phyloP scores from a whole-genome alignment of 2,888 invertebrate species.

The Ommatoiulus sabulosus region DNA sequence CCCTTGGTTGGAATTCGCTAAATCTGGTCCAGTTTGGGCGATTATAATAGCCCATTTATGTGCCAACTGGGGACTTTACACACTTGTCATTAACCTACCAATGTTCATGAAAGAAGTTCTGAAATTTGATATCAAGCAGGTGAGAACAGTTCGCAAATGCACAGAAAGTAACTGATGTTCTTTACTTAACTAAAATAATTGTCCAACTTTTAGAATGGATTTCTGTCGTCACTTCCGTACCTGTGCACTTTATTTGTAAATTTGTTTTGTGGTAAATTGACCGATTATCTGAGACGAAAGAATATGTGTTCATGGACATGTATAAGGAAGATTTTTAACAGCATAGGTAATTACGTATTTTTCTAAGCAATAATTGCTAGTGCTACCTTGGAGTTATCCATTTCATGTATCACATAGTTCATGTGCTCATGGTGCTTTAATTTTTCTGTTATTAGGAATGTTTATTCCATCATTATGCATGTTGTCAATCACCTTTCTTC shows the following conservation, averaged over 20 bases:
- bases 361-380: slow-evolving; percentile 39
- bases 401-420: not conserved
- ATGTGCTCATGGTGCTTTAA: not conserved
- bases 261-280: slow-evolving; percentile 64
- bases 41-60: slow-evolving; percentile 70
- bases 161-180: not conserved
- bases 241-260: slow-evolving; percentile 64
- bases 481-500: slow-evolving; percentile 65
- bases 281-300: slow-evolving; percentile 63
- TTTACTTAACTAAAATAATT: not conserved
- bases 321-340: slow-evolving; percentile 66
- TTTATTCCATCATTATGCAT: slow-evolving; percentile 64
- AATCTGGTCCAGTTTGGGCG: slow-evolving; percentile 69
- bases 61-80: slow-evolving; percentile 65
- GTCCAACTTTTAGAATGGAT: slow-evolving; percentile 64
- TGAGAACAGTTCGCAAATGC: slow-evolving; percentile 62
- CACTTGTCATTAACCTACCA: slow-evolving; percentile 68
- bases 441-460: slow-evolving; percentile 62
- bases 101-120: slow-evolving; percentile 70
- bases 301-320: slow-evolving; percentile 63
- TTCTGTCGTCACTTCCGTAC: slow-evolving; percentile 66
- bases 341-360: slow-evolving; percentile 63
- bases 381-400: slow-evolving; percentile 20
- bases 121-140: slow-evolving; percentile 67
- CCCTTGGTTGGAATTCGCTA: slow-evolving; percentile 70